Evolutionary conservation across 2,888 invertebrate genomes (phyloP).

Genomic region (Trissolcus brochymenae): DNA sequence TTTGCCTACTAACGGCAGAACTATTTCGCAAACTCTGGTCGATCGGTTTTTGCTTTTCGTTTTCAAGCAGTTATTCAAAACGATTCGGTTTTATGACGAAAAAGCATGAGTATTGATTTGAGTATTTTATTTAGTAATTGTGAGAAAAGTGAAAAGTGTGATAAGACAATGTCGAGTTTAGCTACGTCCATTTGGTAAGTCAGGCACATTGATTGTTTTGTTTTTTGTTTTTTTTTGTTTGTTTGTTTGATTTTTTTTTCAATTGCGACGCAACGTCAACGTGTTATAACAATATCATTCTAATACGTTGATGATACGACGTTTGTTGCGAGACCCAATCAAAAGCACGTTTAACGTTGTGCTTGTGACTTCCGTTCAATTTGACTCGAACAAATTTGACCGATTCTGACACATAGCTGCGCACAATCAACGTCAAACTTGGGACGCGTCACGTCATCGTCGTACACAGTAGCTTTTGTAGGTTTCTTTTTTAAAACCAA

Average conservation of each 20-base stretch:
- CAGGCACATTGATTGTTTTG: neutral
- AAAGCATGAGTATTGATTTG: conserved; percentile 75
- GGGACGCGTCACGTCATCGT: too few relatives aligned
- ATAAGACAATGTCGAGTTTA: conserved; percentile 80
- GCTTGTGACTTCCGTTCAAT: too few relatives aligned
- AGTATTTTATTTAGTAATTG: conserved; percentile 73
- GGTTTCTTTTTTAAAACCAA: too few relatives aligned
- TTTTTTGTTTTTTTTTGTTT: neutral
- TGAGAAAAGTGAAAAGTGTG: conserved; percentile 74
- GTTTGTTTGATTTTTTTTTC: too few relatives aligned
- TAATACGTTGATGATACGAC: neutral
- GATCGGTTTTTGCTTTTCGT: conserved; percentile 46
- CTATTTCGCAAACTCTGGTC: conserved; percentile 11
- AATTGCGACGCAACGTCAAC: conserved; percentile 1
- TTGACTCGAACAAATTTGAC: too few relatives aligned
- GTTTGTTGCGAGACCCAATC: neutral
- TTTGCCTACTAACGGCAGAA: conserved; percentile 37
- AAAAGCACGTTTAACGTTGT: too few relatives aligned
- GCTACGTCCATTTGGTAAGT: conserved; percentile 83
- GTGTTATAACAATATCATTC: neutral
- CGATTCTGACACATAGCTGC: too few relatives aligned
- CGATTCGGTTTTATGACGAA: conserved; percentile 74
- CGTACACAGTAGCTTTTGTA: too few relatives aligned
- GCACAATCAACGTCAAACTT: too few relatives aligned
- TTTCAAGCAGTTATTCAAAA: conserved; percentile 51